Percentiles rank a stretch among this genome's conserved stretches.
phyloP scores from a whole-genome alignment of 2,797 vertebrate species.

The Rhinella marina region DNA sequence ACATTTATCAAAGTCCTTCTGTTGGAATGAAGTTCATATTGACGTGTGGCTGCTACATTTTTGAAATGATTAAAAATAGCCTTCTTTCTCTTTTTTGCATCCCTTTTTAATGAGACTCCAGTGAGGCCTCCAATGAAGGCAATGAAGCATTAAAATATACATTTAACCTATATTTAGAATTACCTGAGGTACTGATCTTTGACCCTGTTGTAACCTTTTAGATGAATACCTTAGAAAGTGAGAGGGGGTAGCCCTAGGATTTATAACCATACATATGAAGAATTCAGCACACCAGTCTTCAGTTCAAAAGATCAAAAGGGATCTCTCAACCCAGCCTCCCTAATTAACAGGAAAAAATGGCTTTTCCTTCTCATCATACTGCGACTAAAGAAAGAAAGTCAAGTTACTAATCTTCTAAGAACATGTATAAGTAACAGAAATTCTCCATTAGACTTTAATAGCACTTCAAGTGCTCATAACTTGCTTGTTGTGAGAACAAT shows the following conservation, averaged over 20 bases:
- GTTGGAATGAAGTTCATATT: slow-evolving; percentile 35
- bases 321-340: slow-evolving; percentile 62
- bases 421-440: slow-evolving; percentile 61
- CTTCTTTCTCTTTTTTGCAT: slow-evolving; percentile 2
- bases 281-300: slow-evolving; percentile 63
- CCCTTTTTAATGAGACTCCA: slow-evolving; percentile 53
- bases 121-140: slow-evolving; percentile 25
- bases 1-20: slow-evolving; percentile 38
- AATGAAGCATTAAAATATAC: slow-evolving; percentile 51
- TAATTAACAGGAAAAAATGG: slow-evolving; percentile 66
- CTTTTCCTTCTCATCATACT: slow-evolving; percentile 67
- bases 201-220: slow-evolving; percentile 65
- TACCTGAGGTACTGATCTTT: slow-evolving; percentile 66
- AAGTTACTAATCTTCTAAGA: slow-evolving; percentile 63
- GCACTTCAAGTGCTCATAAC: slow-evolving; percentile 64
- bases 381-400: slow-evolving; percentile 60
- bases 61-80: slow-evolving; percentile 15
- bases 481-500: slow-evolving; percentile 36
- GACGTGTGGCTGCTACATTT: slow-evolving; percentile 24
- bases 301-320: slow-evolving; percentile 69
- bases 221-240: slow-evolving; percentile 51
- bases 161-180: slow-evolving; percentile 64
- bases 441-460: slow-evolving; percentile 61
- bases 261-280: slow-evolving; percentile 65
- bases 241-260: slow-evolving; percentile 56